Evolutionary conservation across 2,888 invertebrate species (phyloP), one percentile per base, ranked within the genome.

Genomic region (Lasioglossum morio): DNA sequence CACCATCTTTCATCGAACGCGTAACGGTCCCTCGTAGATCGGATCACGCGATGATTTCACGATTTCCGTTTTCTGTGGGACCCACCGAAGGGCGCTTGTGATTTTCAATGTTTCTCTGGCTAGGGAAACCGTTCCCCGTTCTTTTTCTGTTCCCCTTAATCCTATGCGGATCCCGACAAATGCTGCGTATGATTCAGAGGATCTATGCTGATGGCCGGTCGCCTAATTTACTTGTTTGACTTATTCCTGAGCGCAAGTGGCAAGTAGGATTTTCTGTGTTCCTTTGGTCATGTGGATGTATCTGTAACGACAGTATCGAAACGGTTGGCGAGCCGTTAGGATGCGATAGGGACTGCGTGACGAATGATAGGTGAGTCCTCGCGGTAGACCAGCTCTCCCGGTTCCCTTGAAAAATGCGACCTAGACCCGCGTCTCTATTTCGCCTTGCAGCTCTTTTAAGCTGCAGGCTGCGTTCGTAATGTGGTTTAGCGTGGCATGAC

Each of bases 401-500:
- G n/a, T 30, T 23, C 74, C 75, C 70, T 76, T 48, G 79, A 53
- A 87, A 77, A 79, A 75, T 72, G 30, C 82, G 79, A 83, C 80
- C 78, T 73, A 87, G 87, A 84, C 79, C 85, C 80, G 86, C 80
- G 72, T 81, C 84, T 88, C 87, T 72, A 66, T 87, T 91, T 87
- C 84, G 87, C 86, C 90, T 87, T 88, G 69, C 77, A 60, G 88
- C 86, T 87, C 89, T 88, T 91, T 89, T 90, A 79, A 83, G 84
- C 88, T 77, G 84, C 89, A 88, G 82, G 86, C 63, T 80, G 81
- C 77, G 86, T 81, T 89, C 88, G 92, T 93, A 94, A 94, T 92
- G 92, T 93, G 91, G 93, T 93, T 93, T 94, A 93, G 91, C 93
- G 83, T 91, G 92, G 93, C 92, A 93, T 92, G 93, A 92, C 93